Conservation (phyloP, 2,113 vertebrate species). For the Menidia beryllina region DNA sequence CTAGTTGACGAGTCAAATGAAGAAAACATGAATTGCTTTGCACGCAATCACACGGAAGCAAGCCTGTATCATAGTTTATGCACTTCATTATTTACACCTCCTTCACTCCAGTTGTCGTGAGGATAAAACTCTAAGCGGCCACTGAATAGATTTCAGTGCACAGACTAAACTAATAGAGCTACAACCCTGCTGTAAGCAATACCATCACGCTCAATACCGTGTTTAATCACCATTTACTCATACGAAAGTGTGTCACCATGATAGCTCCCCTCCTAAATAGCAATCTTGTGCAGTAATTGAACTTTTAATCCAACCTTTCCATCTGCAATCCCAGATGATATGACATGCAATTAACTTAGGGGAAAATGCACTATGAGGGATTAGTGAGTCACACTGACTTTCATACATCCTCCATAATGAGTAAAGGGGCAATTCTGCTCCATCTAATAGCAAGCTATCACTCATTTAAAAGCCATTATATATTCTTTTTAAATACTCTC, state of each 20-base stretch:
- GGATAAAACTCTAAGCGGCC: slow-evolving; percentile 18
- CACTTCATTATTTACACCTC: slow-evolving; percentile 65
- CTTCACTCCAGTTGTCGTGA: slow-evolving; percentile 43
- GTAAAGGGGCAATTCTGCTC: slow-evolving; percentile 7
- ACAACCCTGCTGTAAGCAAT: slow-evolving; percentile 6
- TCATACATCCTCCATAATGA: slow-evolving; percentile 43
- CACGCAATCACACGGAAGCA: slow-evolving; percentile 30
- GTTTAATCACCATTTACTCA: not conserved
- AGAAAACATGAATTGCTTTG: slow-evolving; percentile 28
- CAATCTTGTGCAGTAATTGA: slow-evolving; percentile 24
- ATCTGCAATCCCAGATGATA: slow-evolving; percentile 66
- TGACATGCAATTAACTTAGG: slow-evolving; percentile 66
- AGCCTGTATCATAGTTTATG: slow-evolving; percentile 31
- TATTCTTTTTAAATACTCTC: slow-evolving; percentile 60
- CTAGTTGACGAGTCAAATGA: slow-evolving; percentile 26
- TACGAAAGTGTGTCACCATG: slow-evolving; percentile 13
- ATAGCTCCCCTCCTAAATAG: slow-evolving; percentile 30
- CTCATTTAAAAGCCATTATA: slow-evolving; percentile 57
- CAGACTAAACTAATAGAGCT: slow-evolving; percentile 10
- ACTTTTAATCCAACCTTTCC: slow-evolving; percentile 73
- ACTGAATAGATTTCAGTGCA: not conserved
- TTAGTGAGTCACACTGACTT: slow-evolving; percentile 63
- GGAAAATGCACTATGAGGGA: slow-evolving; percentile 57
- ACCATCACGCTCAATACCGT: not conserved
- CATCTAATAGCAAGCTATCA: slow-evolving; percentile 31